Conservation (phyloP, 2,888 invertebrate genomes). For the Drosophila paracracens region DNA sequence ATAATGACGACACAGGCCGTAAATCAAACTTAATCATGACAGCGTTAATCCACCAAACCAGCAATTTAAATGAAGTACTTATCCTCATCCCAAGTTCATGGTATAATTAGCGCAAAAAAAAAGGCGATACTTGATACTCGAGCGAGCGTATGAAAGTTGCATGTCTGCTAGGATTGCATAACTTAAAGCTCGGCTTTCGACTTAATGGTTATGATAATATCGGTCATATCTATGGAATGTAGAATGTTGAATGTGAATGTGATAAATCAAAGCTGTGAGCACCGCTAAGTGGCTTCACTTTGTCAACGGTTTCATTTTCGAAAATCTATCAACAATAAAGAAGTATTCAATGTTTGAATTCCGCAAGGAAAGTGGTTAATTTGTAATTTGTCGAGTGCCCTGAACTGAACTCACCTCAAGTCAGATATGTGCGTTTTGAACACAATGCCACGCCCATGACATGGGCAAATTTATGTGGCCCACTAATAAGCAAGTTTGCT, state of each 20-base stretch:
- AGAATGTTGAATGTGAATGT: background rate
- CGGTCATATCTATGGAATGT: background rate
- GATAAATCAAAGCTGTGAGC: background rate
- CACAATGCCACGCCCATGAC: conserved; percentile 35
- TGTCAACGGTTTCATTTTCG: background rate
- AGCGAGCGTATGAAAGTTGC: background rate
- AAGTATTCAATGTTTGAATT: background rate
- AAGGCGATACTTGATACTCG: no score
- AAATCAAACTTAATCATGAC: background rate
- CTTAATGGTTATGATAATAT: background rate
- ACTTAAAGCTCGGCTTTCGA: background rate
- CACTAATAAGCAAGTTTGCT: conserved; percentile 61
- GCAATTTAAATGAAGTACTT: background rate
- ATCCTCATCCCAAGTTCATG: background rate
- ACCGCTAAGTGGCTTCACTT: background rate
- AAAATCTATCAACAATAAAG: background rate
- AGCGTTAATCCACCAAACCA: background rate
- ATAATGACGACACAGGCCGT: background rate
- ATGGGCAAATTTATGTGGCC: conserved; percentile 55
- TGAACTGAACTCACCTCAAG: background rate
- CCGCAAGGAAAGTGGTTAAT: no score
- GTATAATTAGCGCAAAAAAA: background rate
- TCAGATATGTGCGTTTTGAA: conserved; percentile 20
- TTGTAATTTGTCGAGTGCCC: no score
- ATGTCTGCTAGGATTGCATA: background rate